These are phyloP conservation scores for Rhynchophorus ferrugineus DNA, from an alignment of 1,140 invertebrate genomes.

Conservation along the genomic window DNA sequence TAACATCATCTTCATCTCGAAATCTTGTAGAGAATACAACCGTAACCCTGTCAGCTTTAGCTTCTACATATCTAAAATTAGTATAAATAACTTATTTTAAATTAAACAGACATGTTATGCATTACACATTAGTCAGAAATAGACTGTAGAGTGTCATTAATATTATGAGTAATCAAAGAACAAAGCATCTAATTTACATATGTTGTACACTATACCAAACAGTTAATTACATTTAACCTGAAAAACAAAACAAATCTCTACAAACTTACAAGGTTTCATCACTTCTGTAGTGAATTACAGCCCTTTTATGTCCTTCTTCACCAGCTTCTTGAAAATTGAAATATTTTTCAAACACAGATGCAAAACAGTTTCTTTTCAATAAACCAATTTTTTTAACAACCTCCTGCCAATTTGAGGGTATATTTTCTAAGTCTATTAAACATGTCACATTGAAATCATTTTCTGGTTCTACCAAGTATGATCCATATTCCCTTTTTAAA, in stretches of 20 bases:
- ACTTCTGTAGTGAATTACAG: conserved; percentile 96
- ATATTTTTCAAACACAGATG: conserved; percentile 99
- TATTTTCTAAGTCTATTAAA: conserved; percentile 86
- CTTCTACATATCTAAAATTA: conserved; percentile 85
- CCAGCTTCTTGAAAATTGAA: conserved; percentile 96
- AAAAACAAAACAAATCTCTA: too few species aligned
- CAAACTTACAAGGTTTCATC: conserved; percentile 96
- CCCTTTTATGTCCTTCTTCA: conserved; percentile 82
- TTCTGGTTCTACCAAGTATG: conserved; percentile 68
- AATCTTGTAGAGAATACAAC: conserved; percentile 99
- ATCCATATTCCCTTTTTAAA: conserved; percentile 85
- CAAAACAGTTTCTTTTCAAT: conserved; percentile 97
- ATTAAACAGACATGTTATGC: too few species aligned
- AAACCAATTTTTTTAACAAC: conserved; percentile 88
- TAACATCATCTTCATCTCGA: conserved; percentile 95
- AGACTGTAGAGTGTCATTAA: too few species aligned
- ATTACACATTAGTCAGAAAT: too few species aligned
- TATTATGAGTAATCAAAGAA: background rate
- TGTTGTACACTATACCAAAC: too few species aligned
- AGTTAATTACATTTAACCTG: too few species aligned
- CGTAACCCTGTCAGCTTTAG: conserved; percentile 95
- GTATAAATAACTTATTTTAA: too few species aligned
- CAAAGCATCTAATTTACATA: too few species aligned
- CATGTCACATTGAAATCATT: conserved; percentile 93
- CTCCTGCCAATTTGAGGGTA: conserved; percentile 83